phyloP scores from a whole-genome alignment of 1,140 invertebrate genomes.

The Anthonomus grandis region DNA sequence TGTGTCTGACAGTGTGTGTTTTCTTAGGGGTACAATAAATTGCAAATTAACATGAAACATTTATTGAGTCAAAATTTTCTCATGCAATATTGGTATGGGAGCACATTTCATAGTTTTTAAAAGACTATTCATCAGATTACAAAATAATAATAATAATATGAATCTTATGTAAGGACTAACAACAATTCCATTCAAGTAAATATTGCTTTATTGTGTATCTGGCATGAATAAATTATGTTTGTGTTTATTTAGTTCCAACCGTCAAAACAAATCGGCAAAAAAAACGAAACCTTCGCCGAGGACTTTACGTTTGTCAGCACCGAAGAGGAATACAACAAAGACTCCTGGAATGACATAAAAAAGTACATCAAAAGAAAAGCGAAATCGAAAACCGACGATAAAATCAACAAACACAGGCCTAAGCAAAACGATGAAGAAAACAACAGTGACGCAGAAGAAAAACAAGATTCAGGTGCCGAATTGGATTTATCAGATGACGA shows the following conservation, averaged over 20 bases:
- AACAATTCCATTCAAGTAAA: no score
- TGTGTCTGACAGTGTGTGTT: no score
- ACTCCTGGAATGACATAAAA: slow-evolving; percentile 80
- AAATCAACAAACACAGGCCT: slow-evolving; percentile 66
- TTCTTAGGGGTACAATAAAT: no score
- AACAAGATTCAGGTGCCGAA: slow-evolving; percentile 41
- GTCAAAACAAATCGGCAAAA: slow-evolving; percentile 67
- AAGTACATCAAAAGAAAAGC: slow-evolving; percentile 80
- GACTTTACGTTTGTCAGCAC: slow-evolving; percentile 73
- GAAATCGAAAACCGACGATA: slow-evolving; percentile 79
- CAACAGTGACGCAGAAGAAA: slow-evolving; percentile 30
- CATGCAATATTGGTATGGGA: no score
- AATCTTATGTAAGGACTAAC: no score
- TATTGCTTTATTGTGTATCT: no score
- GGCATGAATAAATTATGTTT: background rate
- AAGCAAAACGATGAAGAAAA: slow-evolving; percentile 47
- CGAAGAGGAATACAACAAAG: slow-evolving; percentile 72
- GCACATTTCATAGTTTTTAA: no score
- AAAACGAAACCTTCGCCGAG: slow-evolving; percentile 68
- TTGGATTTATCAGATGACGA: slow-evolving; percentile 67
- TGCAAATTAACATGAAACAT: no score
- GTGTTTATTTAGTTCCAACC: slow-evolving; percentile 66
- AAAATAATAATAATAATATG: no score
- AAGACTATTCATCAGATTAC: no score
- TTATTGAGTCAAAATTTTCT: no score